phyloP scores from a whole-genome alignment of 2,113 vertebrate species.

The Pterocles gutturalis region DNA sequence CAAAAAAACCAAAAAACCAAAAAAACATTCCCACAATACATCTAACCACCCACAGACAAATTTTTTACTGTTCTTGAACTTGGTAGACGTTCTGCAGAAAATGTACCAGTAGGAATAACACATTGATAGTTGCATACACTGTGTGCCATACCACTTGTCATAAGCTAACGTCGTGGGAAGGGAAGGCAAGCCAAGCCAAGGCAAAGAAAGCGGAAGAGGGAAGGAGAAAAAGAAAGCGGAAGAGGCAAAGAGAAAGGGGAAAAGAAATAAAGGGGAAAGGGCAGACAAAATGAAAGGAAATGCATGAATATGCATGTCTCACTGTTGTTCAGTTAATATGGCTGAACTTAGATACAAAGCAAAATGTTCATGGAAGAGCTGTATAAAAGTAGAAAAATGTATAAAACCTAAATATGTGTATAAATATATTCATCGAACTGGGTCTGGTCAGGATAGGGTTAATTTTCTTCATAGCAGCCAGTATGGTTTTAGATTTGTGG shows the following conservation, averaged over 20 bases:
- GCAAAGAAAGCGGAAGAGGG: neutral
- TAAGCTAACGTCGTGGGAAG: neutral
- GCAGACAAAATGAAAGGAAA: neutral
- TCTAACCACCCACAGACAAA: neutral
- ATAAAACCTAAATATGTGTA: neutral
- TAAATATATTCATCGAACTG: neutral
- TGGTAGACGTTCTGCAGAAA: neutral
- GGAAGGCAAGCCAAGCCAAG: too few species aligned
- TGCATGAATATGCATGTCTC: neutral
- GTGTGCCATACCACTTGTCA: accelerated
- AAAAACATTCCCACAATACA: neutral
- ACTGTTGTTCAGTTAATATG: neutral
- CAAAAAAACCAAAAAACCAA: too few species aligned
- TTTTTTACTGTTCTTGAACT: neutral
- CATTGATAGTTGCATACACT: neutral
- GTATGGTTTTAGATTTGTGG: neutral
- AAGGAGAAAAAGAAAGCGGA: neutral
- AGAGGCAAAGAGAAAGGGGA: neutral
- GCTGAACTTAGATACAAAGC: neutral
- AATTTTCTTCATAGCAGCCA: neutral
- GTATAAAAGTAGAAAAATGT: neutral
- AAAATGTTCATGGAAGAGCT: neutral
- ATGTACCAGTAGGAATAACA: accelerated
- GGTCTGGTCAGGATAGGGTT: accelerated
- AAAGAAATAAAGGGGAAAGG: neutral